Base-by-base conservation (phyloP, 2,888 invertebrate species). In the Charanyca ferruginea region DNA sequence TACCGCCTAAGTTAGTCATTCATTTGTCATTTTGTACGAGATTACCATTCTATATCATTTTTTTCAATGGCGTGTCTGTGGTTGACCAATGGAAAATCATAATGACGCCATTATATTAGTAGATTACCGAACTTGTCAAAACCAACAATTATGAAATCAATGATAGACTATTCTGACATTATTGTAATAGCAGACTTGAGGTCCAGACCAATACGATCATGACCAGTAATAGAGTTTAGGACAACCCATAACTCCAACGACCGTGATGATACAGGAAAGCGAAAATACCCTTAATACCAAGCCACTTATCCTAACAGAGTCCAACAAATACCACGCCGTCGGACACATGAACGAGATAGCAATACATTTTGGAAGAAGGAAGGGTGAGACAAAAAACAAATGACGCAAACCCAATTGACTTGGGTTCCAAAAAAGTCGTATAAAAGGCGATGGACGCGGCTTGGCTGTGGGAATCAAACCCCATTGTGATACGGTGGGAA, bases 401-500 rank as follows among this genome's bases (percentile, higher is more conserved):
- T 80, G 79, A 81, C 66, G 67, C 64, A 78, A 77, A 77, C 66
- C 76, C 75, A 83, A 83, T 85, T 85, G 81, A 80, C 78, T 79
- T 81, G 51, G 69, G 73, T 59, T 73, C 65, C 66, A 72, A 82
- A 83, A 82, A 82, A 82, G 76, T 78, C 68, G 58, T 66, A 77
- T 63, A 82, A 85, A 88, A 81, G 77, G 68, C 80, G 66, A 59
- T 44, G 79, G 74, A 62, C 79, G 80, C 73, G 83, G 63, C 73
- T 77, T 69, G 81, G 58, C 74, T 79, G 84, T 67, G 77, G 81
- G 85, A 80, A 91, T 90, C 90, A 90, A 88, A 88, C 85, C 79
- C 84, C 82, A 90, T 91, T 91, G 90, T 91, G 83, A 85, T 79
- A 83, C 84, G 79, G 77, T 80, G 82, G 84, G 85, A 85, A 87